Percentiles rank a stretch among this genome's conserved stretches.
Evolutionary conservation across 2,888 invertebrate genomes (phyloP).

Genomic region (Spilarctia lutea): DNA sequence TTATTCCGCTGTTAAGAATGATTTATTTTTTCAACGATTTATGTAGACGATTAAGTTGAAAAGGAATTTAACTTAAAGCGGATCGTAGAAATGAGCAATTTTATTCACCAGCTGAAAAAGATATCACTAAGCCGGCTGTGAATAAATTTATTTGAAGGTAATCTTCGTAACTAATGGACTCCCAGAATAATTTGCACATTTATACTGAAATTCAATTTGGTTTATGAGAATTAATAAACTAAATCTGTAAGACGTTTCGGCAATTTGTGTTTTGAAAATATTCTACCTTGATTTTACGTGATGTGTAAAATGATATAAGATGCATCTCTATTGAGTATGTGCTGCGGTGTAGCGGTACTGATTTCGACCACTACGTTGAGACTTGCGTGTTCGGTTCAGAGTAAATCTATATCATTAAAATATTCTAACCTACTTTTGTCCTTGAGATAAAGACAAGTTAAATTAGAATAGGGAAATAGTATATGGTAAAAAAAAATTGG

Average conservation of each 20-base stretch:
- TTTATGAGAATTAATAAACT: background rate
- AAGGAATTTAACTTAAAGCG: constrained; percentile 4
- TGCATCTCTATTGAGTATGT: background rate
- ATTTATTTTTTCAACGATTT: constrained; percentile 6
- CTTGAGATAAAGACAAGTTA: too few relatives aligned
- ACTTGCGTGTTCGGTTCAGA: too few relatives aligned
- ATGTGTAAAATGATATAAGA: background rate
- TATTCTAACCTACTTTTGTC: too few relatives aligned
- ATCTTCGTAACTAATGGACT: background rate
- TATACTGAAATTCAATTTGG: background rate
- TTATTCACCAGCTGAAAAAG: background rate
- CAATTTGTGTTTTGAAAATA: background rate
- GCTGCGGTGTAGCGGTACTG: background rate
- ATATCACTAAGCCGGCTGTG: background rate
- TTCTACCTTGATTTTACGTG: background rate
- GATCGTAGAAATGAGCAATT: constrained; percentile 1
- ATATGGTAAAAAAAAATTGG: too few relatives aligned
- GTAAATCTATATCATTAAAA: too few relatives aligned
- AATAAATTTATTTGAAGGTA: constrained; percentile 39
- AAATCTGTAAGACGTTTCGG: background rate
- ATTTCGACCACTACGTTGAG: background rate
- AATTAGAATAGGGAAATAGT: too few relatives aligned
- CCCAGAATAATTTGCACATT: background rate
- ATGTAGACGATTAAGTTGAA: background rate
- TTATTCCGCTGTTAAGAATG: background rate